Evolutionary conservation across 2,888 invertebrate genomes (phyloP).

Genomic region (Pterostichus niger): DNA sequence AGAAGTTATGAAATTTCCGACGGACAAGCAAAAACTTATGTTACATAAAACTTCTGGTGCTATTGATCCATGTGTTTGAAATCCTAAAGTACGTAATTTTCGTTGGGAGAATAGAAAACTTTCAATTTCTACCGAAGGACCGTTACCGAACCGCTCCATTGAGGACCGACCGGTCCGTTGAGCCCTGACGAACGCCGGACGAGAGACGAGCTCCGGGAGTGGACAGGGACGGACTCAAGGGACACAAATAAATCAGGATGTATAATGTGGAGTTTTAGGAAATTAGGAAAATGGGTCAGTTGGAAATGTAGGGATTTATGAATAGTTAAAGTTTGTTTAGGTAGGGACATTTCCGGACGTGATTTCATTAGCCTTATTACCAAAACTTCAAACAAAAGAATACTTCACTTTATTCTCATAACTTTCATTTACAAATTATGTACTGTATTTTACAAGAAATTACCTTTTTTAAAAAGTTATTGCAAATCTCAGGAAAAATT

Average conservation of each 20-base stretch:
- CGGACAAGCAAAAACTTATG: too few relatives aligned
- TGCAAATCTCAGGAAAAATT: too few relatives aligned
- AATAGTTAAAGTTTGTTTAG: neutral
- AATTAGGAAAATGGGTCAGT: conserved; percentile 11
- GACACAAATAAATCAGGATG: neutral
- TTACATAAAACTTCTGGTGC: neutral
- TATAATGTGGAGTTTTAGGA: conserved; percentile 7
- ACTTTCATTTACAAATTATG: too few relatives aligned
- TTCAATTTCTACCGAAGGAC: conserved; percentile 58
- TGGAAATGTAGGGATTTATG: conserved; percentile 2
- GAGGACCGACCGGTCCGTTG: conserved; percentile 5
- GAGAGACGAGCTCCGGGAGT: neutral
- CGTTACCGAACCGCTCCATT: neutral
- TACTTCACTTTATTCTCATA: too few relatives aligned
- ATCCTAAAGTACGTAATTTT: conserved; percentile 64
- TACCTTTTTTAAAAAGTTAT: too few relatives aligned
- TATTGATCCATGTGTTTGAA: conserved; percentile 59
- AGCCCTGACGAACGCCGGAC: conserved; percentile 9
- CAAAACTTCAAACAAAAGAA: too few relatives aligned
- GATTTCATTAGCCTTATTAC: neutral
- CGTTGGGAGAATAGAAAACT: conserved; percentile 61
- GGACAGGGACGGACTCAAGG: conserved; percentile 7
- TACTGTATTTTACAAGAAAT: too few relatives aligned
- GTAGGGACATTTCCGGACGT: neutral
- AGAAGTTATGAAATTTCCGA: too few relatives aligned